phyloP scores from a whole-genome alignment of 2,113 vertebrate genomes.

The Rhadina sibilatrix region DNA sequence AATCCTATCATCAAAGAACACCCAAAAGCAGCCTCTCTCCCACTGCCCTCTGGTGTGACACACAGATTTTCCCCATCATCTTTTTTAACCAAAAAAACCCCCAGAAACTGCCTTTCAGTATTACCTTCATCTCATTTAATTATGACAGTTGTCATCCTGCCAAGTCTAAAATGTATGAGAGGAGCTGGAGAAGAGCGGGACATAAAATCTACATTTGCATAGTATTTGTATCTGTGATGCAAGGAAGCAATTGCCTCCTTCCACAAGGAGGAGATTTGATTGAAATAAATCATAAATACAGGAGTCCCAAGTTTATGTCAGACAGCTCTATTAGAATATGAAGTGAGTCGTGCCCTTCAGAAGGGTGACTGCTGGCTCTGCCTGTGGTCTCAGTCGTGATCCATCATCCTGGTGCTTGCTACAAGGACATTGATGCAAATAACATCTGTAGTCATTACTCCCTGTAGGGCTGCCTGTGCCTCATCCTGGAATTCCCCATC shows the following conservation, averaged over 20 bases:
- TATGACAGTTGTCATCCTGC: constrained; percentile 19
- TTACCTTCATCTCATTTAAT: constrained; percentile 13
- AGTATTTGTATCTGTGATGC: constrained; percentile 21
- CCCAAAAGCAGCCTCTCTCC: neutral
- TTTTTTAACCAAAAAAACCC: neutral
- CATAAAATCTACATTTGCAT: constrained; percentile 37
- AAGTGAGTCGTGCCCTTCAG: constrained; percentile 44
- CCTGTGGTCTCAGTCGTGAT: constrained; percentile 23
- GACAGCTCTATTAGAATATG: constrained; percentile 23
- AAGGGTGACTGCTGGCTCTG: neutral
- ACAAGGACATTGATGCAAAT: constrained; percentile 56
- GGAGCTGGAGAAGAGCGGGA: neutral
- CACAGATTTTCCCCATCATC: neutral
- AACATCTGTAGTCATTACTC: constrained; percentile 47
- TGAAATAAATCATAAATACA: constrained; percentile 38
- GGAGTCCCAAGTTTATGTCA: constrained; percentile 28
- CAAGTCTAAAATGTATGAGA: neutral
- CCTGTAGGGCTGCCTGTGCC: constrained; percentile 15
- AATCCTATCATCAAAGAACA: neutral
- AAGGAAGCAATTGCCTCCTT: constrained; percentile 18
- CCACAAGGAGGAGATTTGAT: constrained; percentile 12
- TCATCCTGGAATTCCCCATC: constrained; percentile 58
- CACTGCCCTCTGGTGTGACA: neutral
- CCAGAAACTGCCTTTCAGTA: neutral
- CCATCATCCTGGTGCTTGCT: constrained; percentile 41